Evolutionary conservation across 2,797 vertebrate species (phyloP).

Genomic region (Etheostoma nigrum): DNA sequence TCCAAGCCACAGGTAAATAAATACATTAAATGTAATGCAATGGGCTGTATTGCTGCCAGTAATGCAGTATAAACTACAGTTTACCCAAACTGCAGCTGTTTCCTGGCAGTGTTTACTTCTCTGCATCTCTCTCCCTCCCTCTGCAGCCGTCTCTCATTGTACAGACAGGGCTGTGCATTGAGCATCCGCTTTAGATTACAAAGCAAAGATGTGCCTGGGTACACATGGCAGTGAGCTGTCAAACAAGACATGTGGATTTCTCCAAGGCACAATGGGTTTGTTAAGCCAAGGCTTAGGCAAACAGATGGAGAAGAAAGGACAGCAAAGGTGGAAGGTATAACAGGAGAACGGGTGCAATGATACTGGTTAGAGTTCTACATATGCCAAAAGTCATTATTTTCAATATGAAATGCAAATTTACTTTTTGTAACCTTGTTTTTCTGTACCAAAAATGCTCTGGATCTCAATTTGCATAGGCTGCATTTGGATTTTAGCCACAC

Average conservation of each 20-base stretch:
- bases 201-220: slow-evolving; percentile 73
- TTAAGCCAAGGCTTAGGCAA: slow-evolving; percentile 69
- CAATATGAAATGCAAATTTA: background rate
- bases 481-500: background rate
- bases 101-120: slow-evolving; percentile 56
- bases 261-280: slow-evolving; percentile 68
- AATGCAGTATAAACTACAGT: slow-evolving; percentile 52
- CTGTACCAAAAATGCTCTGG: background rate
- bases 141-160: slow-evolving; percentile 66
- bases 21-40: slow-evolving; percentile 53
- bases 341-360: slow-evolving; percentile 19
- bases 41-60: slow-evolving; percentile 37
- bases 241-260: slow-evolving; percentile 72
- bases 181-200: slow-evolving; percentile 76
- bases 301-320: slow-evolving; percentile 68
- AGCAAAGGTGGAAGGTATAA: slow-evolving; percentile 56
- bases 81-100: slow-evolving; percentile 61
- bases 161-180: slow-evolving; percentile 76
- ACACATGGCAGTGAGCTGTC: slow-evolving; percentile 75
- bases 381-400: background rate
- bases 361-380: slow-evolving; percentile 2
- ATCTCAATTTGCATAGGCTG: background rate
- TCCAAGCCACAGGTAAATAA: slow-evolving; percentile 51
- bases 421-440: background rate
- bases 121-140: slow-evolving; percentile 46